Percentiles rank a stretch among this genome's conserved stretches.
phyloP scores from a whole-genome alignment of 2,888 invertebrate genomes.

The Pseudolycoriella hygida region DNA sequence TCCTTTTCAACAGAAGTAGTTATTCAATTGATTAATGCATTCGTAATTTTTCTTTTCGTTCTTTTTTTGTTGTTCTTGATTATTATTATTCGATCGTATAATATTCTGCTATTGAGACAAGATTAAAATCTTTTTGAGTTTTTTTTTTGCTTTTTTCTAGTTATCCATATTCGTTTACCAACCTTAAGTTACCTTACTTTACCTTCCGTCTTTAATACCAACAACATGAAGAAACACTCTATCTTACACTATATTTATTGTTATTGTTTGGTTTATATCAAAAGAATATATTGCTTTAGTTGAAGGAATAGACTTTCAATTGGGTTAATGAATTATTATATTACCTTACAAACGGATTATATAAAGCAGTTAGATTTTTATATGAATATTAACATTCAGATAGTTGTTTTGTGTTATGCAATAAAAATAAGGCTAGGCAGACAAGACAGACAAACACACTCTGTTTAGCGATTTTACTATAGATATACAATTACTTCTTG shows the following conservation, averaged over 20 bases:
- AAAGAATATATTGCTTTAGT: not conserved
- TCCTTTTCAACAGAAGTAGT: not conserved
- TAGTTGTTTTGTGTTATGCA: no score
- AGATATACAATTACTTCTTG: no score
- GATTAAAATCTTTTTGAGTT: not conserved
- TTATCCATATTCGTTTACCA: not conserved
- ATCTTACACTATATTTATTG: no score
- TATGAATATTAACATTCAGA: no score
- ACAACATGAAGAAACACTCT: no score
- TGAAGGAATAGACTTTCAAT: slow-evolving; percentile 1
- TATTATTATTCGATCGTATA: not conserved
- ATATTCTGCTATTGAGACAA: not conserved
- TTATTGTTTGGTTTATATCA: not conserved
- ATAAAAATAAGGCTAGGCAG: no score
- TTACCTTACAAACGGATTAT: no score
- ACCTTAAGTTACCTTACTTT: not conserved
- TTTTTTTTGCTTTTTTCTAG: not conserved
- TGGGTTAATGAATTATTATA: not conserved
- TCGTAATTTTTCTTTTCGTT: not conserved
- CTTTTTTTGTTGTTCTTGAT: not conserved
- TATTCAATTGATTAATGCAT: slow-evolving; percentile 1
- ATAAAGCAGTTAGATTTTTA: no score
- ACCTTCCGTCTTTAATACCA: no score
- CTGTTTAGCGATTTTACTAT: no score
- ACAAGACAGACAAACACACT: no score